phyloP scores from a whole-genome alignment of 2,113 vertebrate species.

The Vicugna pacos region DNA sequence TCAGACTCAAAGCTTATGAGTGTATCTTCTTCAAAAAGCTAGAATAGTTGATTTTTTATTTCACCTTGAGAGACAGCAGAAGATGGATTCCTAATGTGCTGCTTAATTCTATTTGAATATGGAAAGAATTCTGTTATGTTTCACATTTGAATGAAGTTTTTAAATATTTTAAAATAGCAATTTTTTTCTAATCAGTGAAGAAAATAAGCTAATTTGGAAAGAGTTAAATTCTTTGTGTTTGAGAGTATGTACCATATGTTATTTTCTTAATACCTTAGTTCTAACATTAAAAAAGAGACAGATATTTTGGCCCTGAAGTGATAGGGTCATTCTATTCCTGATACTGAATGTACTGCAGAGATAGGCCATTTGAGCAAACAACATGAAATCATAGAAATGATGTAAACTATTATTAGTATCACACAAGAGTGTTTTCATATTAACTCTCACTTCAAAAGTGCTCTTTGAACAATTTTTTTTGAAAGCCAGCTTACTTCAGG shows the following conservation, averaged over 20 bases:
- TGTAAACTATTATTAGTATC: not conserved
- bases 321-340: not conserved
- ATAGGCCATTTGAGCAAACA: not conserved
- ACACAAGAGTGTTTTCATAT: not conserved
- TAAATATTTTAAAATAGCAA: not conserved
- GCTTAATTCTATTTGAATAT: not conserved
- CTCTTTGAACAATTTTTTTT: not conserved
- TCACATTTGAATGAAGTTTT: not conserved
- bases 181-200: not conserved
- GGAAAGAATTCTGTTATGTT: not conserved
- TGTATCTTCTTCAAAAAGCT: not conserved
- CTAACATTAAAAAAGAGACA: not conserved
- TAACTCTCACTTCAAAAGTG: conserved; percentile 4
- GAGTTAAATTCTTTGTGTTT: not conserved
- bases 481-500: not conserved
- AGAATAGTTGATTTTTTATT: not conserved
- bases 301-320: not conserved
- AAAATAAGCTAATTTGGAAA: not conserved
- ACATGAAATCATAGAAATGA: not conserved
- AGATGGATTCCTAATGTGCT: not conserved
- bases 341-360: not conserved
- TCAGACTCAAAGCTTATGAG: not conserved
- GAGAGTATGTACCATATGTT: not conserved
- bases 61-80: not conserved
- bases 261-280: not conserved